Base-by-base conservation (phyloP, 2,888 invertebrate species). In the Scrobipalpa atriplicella region DNA sequence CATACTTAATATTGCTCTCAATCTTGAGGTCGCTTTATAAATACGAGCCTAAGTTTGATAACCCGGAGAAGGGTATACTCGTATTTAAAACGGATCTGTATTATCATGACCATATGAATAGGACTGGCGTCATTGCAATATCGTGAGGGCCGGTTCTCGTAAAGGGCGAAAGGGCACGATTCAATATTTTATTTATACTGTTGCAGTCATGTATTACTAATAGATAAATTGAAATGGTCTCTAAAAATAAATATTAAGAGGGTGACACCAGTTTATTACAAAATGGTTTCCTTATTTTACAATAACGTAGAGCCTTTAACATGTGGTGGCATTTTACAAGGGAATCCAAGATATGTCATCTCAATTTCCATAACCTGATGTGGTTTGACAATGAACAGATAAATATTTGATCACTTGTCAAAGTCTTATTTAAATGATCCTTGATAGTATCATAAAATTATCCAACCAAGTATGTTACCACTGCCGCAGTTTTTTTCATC, bases 151-250 rank as follows among this genome's bases (percentile, higher is more conserved):
- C 54, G 29, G 56, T 54, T 52, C 39, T 18, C 18, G 47, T 54
- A 69, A 67, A 71, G 69, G 69, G 69, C 69, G 67, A 67, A 21
- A 66, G 66, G 67, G 66, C 67, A 68, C 65, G 67, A 64, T 52
- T 60, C 18, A n/a, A 19, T 16, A 36, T 13, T 21, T n/a, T 21
- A 56, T 56, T 19, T 13, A 52, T 52, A 52, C 9, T 11, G 21
- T 21, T 52, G 47, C 47, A 47, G n/a, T 47, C 47, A 47, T 3
- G n/a, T 16, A 47, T 47, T 47, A 5, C 29, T 29, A 29, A 29
- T 16, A n/a, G 7, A 47, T 16, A 6, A 7, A 47, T n/a, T 47
- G 3, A n/a, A 47, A 6, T 2, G 3, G 16, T 47, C n/a, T 16
- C 47, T 47, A 47, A n/a, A 47, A 47, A 47, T 47, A 47, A 47